Percentiles rank a stretch among this genome's conserved stretches.
Evolutionary conservation across 2,113 vertebrate species (phyloP).

Genomic region (Perca flavescens): DNA sequence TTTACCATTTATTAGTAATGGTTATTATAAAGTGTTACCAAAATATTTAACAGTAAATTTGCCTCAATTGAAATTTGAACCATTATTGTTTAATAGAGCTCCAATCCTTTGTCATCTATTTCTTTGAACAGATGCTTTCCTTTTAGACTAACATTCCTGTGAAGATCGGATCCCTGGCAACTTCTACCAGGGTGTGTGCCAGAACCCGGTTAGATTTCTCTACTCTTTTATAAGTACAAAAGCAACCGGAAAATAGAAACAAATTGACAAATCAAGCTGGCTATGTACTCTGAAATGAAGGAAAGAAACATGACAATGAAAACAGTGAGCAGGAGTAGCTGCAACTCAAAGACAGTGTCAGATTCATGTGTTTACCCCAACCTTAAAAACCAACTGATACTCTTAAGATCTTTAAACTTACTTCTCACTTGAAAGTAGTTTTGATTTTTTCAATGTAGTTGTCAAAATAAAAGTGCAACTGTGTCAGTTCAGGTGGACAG

Average conservation of each 20-base stretch:
- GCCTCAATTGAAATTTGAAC: background rate
- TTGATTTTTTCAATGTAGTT: background rate
- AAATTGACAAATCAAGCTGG: background rate
- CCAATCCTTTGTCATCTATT: background rate
- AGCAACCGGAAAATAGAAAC: background rate
- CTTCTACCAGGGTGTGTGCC: background rate
- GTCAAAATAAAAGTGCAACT: background rate
- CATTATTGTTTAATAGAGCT: background rate
- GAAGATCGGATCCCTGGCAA: background rate
- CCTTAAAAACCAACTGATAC: background rate
- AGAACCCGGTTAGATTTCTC: background rate
- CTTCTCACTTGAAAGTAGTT: slow-evolving; percentile 2
- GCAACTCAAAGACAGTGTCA: background rate
- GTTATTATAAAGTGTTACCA: no score
- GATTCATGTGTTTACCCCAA: background rate
- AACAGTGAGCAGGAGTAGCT: background rate
- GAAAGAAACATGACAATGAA: background rate
- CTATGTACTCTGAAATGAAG: background rate
- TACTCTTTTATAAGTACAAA: background rate
- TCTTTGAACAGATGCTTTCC: background rate
- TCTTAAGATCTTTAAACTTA: slow-evolving; percentile 3
- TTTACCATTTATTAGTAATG: no score
- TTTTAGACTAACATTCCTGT: background rate
- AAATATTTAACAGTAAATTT: no score
- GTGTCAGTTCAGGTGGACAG: background rate